phyloP scores from a whole-genome alignment of 2,797 vertebrate species.

The Menidia menidia region DNA sequence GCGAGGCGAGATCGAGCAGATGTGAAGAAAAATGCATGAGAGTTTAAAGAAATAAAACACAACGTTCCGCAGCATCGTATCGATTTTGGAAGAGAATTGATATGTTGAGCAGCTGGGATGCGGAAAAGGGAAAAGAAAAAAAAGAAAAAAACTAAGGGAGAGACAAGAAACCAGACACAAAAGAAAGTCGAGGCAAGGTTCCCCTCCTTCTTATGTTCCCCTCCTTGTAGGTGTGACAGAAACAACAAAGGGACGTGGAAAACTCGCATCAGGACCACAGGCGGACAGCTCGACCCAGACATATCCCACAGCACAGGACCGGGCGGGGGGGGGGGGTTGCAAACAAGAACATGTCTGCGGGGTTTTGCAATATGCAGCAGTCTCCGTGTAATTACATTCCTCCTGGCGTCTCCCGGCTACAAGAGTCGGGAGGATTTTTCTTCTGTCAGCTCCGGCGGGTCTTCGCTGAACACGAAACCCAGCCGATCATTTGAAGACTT shows the following conservation, averaged over 20 bases:
- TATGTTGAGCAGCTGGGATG: background rate
- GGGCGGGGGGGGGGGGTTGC: constrained; percentile 18
- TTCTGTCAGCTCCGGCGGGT: constrained; percentile 40
- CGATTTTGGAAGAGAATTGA: constrained; percentile 3
- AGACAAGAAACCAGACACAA: constrained; percentile 42
- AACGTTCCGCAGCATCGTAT: constrained; percentile 12
- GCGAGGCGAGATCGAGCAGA: constrained; percentile 12
- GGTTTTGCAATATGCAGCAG: constrained; percentile 64
- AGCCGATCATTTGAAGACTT: constrained; percentile 43
- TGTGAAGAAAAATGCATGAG: constrained; percentile 12
- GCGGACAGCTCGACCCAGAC: constrained; percentile 47
- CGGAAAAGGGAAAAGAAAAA: background rate
- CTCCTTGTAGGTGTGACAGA: constrained; percentile 64
- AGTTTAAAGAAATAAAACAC: background rate
- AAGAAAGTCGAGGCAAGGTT: constrained; percentile 57
- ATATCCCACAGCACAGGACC: constrained; percentile 47
- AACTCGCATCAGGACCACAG: constrained; percentile 86
- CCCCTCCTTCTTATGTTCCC: constrained; percentile 48
- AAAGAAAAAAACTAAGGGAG: constrained; percentile 33
- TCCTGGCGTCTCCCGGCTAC: constrained; percentile 58
- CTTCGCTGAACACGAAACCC: constrained; percentile 27
- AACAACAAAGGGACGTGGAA: constrained; percentile 75
- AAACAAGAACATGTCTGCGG: constrained; percentile 52
- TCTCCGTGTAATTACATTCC: constrained; percentile 65
- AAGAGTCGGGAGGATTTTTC: constrained; percentile 51